phyloP scores from a whole-genome alignment of 2,888 invertebrate genomes.

The Apeira syringaria region DNA sequence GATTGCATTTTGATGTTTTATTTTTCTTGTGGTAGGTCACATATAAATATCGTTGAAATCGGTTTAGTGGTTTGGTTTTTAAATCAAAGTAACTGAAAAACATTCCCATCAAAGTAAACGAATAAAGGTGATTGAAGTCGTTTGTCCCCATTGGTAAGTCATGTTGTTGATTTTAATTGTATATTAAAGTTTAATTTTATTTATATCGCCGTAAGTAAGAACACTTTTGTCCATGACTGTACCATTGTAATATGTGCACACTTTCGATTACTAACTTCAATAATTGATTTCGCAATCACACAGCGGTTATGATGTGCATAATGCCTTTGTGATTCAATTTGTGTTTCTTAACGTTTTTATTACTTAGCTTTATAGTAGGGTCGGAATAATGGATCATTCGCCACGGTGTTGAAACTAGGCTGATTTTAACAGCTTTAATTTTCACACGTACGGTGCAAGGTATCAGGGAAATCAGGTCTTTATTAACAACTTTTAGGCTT shows the following conservation, averaged over 20 bases:
- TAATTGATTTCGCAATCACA: constrained; percentile 54
- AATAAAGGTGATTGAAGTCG: too few species aligned
- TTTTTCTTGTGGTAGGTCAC: too few species aligned
- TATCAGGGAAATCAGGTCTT: background rate
- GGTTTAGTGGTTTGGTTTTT: too few species aligned
- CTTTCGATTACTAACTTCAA: constrained; percentile 36
- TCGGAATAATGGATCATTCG: constrained; percentile 16
- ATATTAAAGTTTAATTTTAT: too few species aligned
- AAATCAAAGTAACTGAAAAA: too few species aligned
- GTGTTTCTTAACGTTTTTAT: constrained; percentile 21
- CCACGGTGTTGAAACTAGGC: constrained; percentile 7
- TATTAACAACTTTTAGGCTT: background rate
- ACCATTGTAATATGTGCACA: constrained; percentile 5
- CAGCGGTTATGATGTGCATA: constrained; percentile 34
- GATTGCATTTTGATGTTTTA: too few species aligned
- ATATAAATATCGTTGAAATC: too few species aligned
- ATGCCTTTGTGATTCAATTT: constrained; percentile 27
- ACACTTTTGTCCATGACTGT: constrained; percentile 19
- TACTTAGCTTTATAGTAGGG: constrained; percentile 10
- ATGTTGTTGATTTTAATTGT: too few species aligned
- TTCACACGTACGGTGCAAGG: background rate
- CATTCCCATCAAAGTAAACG: too few species aligned
- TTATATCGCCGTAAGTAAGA: too few species aligned
- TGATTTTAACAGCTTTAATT: constrained; percentile 1
- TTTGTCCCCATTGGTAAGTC: too few species aligned